Evolutionary conservation across 2,888 invertebrate species (phyloP), one percentile per base, ranked within the genome.

Genomic region (Laspeyria flexula): DNA sequence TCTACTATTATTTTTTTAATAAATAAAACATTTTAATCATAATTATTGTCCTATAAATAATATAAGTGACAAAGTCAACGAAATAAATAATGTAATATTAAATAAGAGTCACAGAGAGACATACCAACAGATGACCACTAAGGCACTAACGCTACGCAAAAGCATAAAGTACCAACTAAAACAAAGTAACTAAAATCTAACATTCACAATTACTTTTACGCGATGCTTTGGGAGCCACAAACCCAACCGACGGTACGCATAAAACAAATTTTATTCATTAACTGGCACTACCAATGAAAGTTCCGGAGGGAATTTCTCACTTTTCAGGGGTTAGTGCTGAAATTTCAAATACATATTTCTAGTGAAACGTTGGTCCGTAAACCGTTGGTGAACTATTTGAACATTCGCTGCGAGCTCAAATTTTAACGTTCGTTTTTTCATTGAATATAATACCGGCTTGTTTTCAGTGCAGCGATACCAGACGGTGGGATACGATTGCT

Each of bases 291-390:
- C 60, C 67, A 59, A 67, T 72, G 68, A 60, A 72, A 77, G 71
- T 72, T 79, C 74, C 60, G 60, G 58, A 65, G 48, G 42, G 65
- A 75, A 81, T 76, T 71, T 69, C 67, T 65, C 59, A 58, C 49
- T 21, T 46, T 42, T 21, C 34, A 44, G 38, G 16, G 31, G 7
- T 50, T 65, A 62, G 63, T 60, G 71, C 71, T 79, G 78, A 81
- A 81, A 76, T 77, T 77, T 75, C 69, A 75, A 80, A 85, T 81
- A 83, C 82, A 85, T 82, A 85, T 82, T 84, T 81, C 76, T 69
- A 73, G 65, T 50, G 52, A 63, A 77, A 64, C 65, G 79, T 15
- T 18, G 18, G 77, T 69, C 48, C 72, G 74, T 67, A 43, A 47
- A 50, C n/a, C 62, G 53, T 71, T 63, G 70, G 70, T 66, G 65